Evolutionary conservation across 1,140 invertebrate genomes (phyloP).

Genomic region (Schlechtendalia chinensis): DNA sequence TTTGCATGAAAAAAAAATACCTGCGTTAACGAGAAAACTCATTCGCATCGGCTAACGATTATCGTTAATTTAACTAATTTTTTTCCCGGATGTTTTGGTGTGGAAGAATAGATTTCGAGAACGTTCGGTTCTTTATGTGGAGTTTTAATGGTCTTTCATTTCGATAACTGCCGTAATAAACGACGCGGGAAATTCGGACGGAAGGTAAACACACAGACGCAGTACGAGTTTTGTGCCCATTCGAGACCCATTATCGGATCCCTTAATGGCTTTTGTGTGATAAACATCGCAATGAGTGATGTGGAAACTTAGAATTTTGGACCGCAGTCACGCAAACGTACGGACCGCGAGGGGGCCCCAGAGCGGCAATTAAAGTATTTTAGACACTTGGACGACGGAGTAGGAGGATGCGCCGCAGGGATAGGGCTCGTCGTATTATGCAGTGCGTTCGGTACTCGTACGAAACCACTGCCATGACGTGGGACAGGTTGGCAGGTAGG

Average conservation of each 20-base stretch:
- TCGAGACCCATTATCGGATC: slow-evolving; percentile 48
- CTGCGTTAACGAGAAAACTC: background rate
- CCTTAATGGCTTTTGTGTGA: slow-evolving; percentile 49
- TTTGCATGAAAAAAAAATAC: background rate
- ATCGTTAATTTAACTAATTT: slow-evolving; percentile 10
- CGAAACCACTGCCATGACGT: background rate
- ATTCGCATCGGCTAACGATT: background rate
- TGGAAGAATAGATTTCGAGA: slow-evolving; percentile 7
- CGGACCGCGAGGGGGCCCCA: background rate
- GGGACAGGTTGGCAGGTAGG: background rate
- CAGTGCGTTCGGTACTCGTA: background rate
- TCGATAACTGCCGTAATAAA: slow-evolving; percentile 48
- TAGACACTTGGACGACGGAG: background rate
- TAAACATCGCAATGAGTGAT: slow-evolving; percentile 47
- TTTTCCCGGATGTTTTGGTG: background rate
- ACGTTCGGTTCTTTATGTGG: slow-evolving; percentile 12
- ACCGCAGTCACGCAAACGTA: slow-evolving; percentile 16
- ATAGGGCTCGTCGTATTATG: background rate
- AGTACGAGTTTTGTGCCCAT: background rate
- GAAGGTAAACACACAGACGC: slow-evolving; percentile 28
- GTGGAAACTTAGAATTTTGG: slow-evolving; percentile 44
- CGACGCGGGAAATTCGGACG: slow-evolving; percentile 35
- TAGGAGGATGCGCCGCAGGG: no score
- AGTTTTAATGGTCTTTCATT: slow-evolving; percentile 43
- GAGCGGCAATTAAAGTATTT: slow-evolving; percentile 40